Evolutionary conservation across 2,113 vertebrate genomes (phyloP).

Genomic region (Emydura subglobosa): DNA sequence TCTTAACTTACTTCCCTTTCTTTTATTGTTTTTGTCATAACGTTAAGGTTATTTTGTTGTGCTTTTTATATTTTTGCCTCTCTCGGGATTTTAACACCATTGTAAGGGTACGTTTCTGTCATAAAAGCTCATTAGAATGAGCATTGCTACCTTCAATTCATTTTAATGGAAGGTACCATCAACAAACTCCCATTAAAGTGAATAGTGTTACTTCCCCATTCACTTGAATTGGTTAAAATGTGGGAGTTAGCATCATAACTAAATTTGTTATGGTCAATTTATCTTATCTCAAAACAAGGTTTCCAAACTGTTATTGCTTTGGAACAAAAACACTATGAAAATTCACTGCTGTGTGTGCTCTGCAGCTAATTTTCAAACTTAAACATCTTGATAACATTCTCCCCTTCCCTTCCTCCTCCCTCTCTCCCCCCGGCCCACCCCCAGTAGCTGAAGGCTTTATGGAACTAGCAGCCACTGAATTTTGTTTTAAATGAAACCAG

Average conservation of each 20-base stretch:
- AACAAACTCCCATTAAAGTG: neutral
- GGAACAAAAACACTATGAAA: neutral
- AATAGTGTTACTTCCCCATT: neutral
- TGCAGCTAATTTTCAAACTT: neutral
- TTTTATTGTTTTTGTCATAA: neutral
- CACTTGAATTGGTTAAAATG: neutral
- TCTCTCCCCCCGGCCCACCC: no score
- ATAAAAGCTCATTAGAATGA: neutral
- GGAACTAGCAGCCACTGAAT: neutral
- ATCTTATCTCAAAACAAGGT: neutral
- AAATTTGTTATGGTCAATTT: slow-evolving; percentile 11
- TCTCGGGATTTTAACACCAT: neutral
- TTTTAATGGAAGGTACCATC: neutral
- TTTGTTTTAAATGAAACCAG: neutral
- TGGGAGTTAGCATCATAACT: slow-evolving; percentile 7
- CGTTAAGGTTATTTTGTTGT: neutral
- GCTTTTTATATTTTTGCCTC: neutral
- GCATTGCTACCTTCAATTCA: neutral
- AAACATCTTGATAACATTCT: neutral
- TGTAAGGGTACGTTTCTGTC: neutral
- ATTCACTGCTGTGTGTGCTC: neutral
- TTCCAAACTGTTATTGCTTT: slow-evolving; percentile 1
- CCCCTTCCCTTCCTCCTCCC: neutral
- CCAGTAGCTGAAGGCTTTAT: neutral
- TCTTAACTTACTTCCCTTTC: neutral